phyloP scores from a whole-genome alignment of 2,797 vertebrate species.

The Mormyrops attenuatus region DNA sequence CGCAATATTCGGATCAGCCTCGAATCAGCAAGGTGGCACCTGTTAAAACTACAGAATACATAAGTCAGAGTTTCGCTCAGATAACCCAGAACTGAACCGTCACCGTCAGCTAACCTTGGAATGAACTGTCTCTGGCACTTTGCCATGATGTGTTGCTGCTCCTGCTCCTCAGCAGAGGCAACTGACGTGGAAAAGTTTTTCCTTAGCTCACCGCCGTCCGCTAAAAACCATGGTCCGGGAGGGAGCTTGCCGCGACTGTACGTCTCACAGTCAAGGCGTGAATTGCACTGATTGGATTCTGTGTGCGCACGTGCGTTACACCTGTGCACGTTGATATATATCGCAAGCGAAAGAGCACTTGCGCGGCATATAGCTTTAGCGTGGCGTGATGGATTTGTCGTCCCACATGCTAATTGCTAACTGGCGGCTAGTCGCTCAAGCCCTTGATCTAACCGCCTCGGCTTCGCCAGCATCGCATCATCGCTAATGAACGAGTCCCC shows the following conservation, averaged over 20 bases:
- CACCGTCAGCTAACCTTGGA: background rate
- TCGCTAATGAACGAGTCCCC: background rate
- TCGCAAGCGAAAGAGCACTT: background rate
- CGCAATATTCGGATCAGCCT: background rate
- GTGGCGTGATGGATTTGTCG: background rate
- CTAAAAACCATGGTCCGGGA: background rate
- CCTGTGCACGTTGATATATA: background rate
- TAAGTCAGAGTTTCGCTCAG: background rate
- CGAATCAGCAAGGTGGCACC: background rate
- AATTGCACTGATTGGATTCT: background rate
- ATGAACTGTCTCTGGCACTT: background rate
- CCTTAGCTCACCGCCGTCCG: background rate
- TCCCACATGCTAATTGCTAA: background rate
- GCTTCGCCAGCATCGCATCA: background rate
- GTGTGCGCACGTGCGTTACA: background rate
- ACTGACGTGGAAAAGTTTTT: background rate
- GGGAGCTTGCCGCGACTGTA: background rate
- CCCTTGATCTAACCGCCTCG: background rate
- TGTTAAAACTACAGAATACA: background rate
- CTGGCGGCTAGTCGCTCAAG: background rate
- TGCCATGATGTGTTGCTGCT: background rate
- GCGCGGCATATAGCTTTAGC: background rate
- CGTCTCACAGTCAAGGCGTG: background rate
- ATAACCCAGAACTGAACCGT: background rate
- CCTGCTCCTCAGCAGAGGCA: background rate